Evolutionary conservation across 2,113 vertebrate genomes (phyloP), one percentile per base, ranked within the genome.

Genomic region (Psettodes erumei): DNA sequence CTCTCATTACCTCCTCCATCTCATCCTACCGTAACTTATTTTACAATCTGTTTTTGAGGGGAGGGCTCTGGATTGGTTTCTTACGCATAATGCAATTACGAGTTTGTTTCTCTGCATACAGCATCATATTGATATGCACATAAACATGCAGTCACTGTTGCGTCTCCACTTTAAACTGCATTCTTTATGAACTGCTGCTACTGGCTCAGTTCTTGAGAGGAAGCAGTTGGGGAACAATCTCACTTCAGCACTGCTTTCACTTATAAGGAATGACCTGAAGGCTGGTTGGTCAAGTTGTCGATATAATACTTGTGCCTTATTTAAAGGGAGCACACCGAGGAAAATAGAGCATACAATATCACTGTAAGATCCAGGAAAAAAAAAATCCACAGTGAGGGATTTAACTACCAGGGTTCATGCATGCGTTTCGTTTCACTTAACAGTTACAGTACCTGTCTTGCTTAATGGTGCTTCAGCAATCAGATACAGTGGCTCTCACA

Each of bases 151-250:
- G 73, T 40, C 42, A 64, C 47, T 79, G 75, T 81, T 51, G 67
- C 80, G 79, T 72, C 58, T 48, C 19, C 59, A 71, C 61, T 78
- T 68, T 42, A 82, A 89, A 80, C 59, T 23, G 75, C 63, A 76
- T 71, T 62, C 37, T 83, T 79, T 65, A 83, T 77, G 66, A 85
- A 75, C 47, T 58, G 64, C 51, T 75, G 25, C 76, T 86, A 27
- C 32, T 37, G 66, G 64, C 73, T 77, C 38, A 0, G 0, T 30
- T 79, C 59, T 67, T 53, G 11, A 69, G 69, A 62, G 63, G 42
- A 79, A 74, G 58, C n/a, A 19, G 48, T 28, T 60, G 51, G 56
- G n/a, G 58, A 86, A 81, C 73, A 85, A 75, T 37, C 25, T 53
- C 64, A 81, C 21, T 81, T 65, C 58, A 55, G 28, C 48, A n/a